Percentiles rank a stretch among this genome's conserved stretches.
phyloP scores from a whole-genome alignment of 2,113 vertebrate genomes.

The Acanthisitta chloris region DNA sequence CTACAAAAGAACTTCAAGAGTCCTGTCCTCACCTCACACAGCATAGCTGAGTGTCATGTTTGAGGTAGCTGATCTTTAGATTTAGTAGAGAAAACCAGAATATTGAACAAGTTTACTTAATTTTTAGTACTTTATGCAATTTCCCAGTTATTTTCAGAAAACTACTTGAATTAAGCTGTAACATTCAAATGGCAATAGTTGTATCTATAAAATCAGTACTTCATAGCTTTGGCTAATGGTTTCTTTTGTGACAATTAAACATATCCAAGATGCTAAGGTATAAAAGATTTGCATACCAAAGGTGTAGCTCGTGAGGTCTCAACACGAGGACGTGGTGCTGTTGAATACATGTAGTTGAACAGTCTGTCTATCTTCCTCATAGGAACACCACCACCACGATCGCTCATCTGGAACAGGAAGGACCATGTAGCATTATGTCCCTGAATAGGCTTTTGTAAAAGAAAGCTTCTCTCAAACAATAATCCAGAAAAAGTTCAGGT shows the following conservation, averaged over 20 bases:
- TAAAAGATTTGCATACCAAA: slow-evolving; percentile 78
- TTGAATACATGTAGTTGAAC: slow-evolving; percentile 97
- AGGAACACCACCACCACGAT: slow-evolving; percentile 93
- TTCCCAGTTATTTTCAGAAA: background rate
- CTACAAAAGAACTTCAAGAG: background rate
- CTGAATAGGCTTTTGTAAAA: background rate
- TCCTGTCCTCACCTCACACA: background rate
- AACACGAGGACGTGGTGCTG: slow-evolving; percentile 87
- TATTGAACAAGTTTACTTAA: background rate
- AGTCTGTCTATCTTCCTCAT: slow-evolving; percentile 93
- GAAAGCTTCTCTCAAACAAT: background rate
- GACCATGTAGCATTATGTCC: background rate
- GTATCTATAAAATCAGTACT: background rate
- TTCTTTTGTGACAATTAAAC: background rate
- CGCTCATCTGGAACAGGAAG: slow-evolving; percentile 82
- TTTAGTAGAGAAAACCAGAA: background rate
- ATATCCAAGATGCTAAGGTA: background rate
- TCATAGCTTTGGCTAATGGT: background rate
- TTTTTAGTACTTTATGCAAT: background rate
- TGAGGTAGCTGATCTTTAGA: background rate
- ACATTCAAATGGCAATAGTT: background rate
- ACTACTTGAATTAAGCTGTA: background rate
- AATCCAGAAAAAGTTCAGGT: background rate
- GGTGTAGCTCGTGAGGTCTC: slow-evolving; percentile 86
- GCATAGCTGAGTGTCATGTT: background rate